A percentile compares a stretch with the other conserved stretches of the same genome.
These are phyloP conservation scores for Apteryx owenii DNA, from an alignment of 2,113 vertebrate species.

Conservation along the genomic window DNA sequence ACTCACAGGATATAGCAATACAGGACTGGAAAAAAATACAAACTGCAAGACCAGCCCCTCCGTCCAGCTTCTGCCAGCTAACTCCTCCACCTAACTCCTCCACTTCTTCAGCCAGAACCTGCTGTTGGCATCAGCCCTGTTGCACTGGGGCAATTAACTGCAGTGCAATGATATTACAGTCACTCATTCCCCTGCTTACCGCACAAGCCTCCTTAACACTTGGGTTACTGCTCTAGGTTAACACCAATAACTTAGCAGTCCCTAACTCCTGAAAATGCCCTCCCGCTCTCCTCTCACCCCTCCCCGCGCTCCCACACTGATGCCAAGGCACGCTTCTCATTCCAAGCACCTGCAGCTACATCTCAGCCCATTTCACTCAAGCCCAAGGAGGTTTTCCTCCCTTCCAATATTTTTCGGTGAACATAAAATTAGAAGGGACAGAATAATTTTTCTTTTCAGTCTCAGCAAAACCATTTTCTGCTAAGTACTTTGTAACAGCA, in stretches of 20 bases:
- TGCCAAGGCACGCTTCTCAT: not conserved
- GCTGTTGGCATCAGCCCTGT: not conserved
- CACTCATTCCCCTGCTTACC: not conserved
- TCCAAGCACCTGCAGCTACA: not conserved
- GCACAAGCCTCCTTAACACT: not conserved
- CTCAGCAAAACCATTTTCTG: not conserved
- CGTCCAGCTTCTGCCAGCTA: not conserved
- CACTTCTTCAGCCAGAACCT: not conserved
- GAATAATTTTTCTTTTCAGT: not conserved
- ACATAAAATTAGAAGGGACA: not conserved
- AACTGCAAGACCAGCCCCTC: not conserved
- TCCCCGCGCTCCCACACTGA: accelerated
- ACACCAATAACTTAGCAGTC: not conserved
- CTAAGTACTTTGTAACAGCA: not conserved
- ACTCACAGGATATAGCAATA: not conserved
- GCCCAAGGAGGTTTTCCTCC: not conserved
- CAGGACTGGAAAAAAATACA: not conserved
- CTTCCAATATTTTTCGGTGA: not conserved
- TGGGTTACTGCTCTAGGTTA: not conserved
- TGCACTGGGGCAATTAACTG: not conserved
- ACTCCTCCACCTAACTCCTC: not conserved
- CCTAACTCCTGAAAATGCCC: not conserved
- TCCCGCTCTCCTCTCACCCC: accelerated
- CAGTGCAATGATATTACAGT: not conserved
- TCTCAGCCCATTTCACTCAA: not conserved